Conservation (phyloP, 1,140 invertebrate genomes). For the Neodiprion virginianus region DNA sequence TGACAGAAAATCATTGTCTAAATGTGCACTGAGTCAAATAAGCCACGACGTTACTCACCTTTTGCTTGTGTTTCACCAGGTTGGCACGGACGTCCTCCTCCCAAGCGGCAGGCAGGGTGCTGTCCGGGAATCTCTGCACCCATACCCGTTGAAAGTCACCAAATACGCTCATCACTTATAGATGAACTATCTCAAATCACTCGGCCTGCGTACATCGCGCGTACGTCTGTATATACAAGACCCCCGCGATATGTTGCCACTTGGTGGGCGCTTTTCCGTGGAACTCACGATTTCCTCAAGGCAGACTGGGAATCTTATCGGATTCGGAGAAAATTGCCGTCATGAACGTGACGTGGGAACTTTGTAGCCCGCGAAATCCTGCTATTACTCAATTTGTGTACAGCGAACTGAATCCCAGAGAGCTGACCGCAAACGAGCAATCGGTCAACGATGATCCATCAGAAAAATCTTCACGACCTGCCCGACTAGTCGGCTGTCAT, state of each 20-base stretch:
- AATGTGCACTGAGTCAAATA: slow-evolving; percentile 2
- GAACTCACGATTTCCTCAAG: too few species aligned
- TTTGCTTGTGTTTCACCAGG: slow-evolving; percentile 85
- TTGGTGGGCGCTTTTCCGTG: not conserved
- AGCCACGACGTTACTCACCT: slow-evolving; percentile 48
- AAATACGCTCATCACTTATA: slow-evolving; percentile 78
- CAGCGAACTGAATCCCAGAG: too few species aligned
- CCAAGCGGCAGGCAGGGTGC: slow-evolving; percentile 87
- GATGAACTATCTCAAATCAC: not conserved
- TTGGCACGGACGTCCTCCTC: slow-evolving; percentile 89
- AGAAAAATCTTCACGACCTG: not conserved
- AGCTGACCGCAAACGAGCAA: too few species aligned
- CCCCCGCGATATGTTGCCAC: not conserved
- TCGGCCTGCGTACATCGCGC: not conserved
- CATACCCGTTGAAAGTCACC: slow-evolving; percentile 88
- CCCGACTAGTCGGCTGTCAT: not conserved
- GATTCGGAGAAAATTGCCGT: too few species aligned
- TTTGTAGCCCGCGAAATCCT: too few species aligned
- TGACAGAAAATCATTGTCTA: not conserved
- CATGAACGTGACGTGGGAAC: too few species aligned
- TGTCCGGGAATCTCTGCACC: slow-evolving; percentile 86
- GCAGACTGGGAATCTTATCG: too few species aligned
- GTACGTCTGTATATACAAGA: not conserved
- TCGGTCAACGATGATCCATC: too few species aligned
- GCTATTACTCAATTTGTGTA: too few species aligned